Evolutionary conservation across 1,140 invertebrate species (phyloP).

Genomic region (Heliothis subflexa): DNA sequence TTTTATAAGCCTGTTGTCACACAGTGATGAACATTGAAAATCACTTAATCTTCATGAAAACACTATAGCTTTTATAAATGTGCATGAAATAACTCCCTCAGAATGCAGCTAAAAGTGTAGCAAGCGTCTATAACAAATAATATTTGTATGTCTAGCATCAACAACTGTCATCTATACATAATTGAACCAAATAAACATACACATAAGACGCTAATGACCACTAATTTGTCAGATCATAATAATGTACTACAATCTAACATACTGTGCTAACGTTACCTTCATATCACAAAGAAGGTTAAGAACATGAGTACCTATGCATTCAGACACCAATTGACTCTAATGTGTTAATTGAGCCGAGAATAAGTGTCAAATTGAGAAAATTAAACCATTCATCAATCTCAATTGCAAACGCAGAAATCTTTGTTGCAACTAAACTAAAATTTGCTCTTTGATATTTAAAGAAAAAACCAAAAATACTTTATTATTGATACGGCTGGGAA

Average conservation of each 20-base stretch:
- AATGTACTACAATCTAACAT: neutral
- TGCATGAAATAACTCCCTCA: too few species aligned
- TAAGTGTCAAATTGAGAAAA: constrained; percentile 30
- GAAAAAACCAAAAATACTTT: too few species aligned
- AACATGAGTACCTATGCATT: constrained; percentile 15
- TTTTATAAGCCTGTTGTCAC: too few species aligned
- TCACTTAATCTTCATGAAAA: too few species aligned
- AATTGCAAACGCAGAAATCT: neutral
- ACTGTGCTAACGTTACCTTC: constrained; percentile 12
- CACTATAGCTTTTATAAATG: too few species aligned
- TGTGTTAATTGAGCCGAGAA: constrained; percentile 21
- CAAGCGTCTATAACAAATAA: too few species aligned
- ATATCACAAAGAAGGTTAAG: constrained; percentile 35
- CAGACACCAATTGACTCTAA: constrained; percentile 27
- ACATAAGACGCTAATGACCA: neutral
- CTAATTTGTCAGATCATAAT: neutral
- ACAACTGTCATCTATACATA: too few species aligned
- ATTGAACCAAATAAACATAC: neutral
- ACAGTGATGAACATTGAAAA: too few species aligned
- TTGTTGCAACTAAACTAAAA: too few species aligned
- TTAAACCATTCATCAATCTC: neutral
- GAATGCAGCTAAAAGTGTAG: too few species aligned
- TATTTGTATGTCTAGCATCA: too few species aligned
- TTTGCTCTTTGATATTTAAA: too few species aligned
- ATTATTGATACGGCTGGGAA: neutral